phyloP scores from a whole-genome alignment of 64 coral and sea anemone genomes.

The Catalaphyllia jardinei region DNA sequence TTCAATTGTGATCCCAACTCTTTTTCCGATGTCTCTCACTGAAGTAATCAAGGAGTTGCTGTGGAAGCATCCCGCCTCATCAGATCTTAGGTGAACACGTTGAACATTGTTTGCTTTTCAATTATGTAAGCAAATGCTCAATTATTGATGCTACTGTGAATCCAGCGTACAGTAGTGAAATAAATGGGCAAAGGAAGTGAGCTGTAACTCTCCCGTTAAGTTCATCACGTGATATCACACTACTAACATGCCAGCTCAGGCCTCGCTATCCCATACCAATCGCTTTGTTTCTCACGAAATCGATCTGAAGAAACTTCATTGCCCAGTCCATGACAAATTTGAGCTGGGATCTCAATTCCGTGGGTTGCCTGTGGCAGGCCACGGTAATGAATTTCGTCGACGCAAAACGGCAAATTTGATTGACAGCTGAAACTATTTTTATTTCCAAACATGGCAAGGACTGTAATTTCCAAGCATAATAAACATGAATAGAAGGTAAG shows the following conservation, averaged over 20 bases:
- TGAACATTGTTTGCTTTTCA: slow-evolving; percentile 19
- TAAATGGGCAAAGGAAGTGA: slow-evolving; percentile 49
- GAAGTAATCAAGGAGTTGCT: slow-evolving; percentile 60
- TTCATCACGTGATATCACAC: slow-evolving; percentile 14
- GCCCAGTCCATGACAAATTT: slow-evolving; percentile 50
- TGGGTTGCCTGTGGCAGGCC: too few species aligned
- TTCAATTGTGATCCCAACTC: slow-evolving; percentile 37
- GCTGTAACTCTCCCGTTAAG: neutral
- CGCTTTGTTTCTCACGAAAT: slow-evolving; percentile 50
- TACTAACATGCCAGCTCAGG: slow-evolving; percentile 58
- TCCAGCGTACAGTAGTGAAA: slow-evolving; percentile 59
- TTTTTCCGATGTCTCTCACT: slow-evolving; percentile 18
- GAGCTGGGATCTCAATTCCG: neutral
- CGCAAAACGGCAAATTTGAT: too few species aligned
- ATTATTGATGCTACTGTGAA: slow-evolving; percentile 54
- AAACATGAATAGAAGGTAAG: too few species aligned
- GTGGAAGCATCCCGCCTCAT: slow-evolving; percentile 71
- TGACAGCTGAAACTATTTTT: too few species aligned
- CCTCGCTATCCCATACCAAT: slow-evolving; percentile 67
- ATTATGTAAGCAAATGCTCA: slow-evolving; percentile 38
- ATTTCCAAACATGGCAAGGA: too few species aligned
- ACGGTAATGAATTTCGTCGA: too few species aligned
- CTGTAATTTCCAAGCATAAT: too few species aligned
- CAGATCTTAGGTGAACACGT: slow-evolving; percentile 54
- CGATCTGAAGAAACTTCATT: slow-evolving; percentile 51